These are phyloP conservation scores for Megalopta genalis DNA, from an alignment of 1,140 invertebrate genomes.

Conservation along the genomic window DNA sequence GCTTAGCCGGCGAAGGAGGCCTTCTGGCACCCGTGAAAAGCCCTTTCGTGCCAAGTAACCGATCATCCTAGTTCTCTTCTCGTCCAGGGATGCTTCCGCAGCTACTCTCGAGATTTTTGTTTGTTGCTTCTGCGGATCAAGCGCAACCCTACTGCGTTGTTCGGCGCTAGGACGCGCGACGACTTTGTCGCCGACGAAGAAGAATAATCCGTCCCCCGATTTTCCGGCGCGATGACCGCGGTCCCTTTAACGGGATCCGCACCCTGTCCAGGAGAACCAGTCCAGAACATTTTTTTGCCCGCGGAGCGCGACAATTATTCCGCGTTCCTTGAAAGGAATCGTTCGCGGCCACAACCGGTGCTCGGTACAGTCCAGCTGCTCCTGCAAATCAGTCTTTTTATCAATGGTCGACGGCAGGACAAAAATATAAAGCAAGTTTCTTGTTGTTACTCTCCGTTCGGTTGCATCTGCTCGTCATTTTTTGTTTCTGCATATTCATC, in stretches of 20 bases:
- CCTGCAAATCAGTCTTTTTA: no score
- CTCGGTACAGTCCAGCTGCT: no score
- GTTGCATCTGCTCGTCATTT: no score
- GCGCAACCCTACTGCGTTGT: constrained; percentile 8
- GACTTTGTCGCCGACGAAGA: constrained; percentile 38
- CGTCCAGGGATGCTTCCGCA: not conserved
- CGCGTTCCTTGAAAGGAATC: not conserved
- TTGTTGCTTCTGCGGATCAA: constrained; percentile 55
- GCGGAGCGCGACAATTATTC: not conserved
- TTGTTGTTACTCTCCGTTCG: no score
- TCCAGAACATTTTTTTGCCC: not conserved
- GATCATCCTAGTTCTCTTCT: constrained; percentile 28
- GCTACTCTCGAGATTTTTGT: constrained; percentile 46
- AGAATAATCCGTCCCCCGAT: constrained; percentile 12
- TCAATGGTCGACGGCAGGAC: no score
- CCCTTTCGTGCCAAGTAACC: constrained; percentile 46
- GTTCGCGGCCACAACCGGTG: not conserved
- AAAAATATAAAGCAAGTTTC: no score
- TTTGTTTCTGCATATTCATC: no score
- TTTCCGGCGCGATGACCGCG: constrained; percentile 14
- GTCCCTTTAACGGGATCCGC: not conserved
- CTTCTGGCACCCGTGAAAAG: constrained; percentile 50
- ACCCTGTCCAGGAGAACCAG: not conserved
- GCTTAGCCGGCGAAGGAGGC: constrained; percentile 49
- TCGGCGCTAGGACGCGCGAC: constrained; percentile 1